phyloP scores from a whole-genome alignment of 2,113 vertebrate genomes.

The Aplodontia rufa region DNA sequence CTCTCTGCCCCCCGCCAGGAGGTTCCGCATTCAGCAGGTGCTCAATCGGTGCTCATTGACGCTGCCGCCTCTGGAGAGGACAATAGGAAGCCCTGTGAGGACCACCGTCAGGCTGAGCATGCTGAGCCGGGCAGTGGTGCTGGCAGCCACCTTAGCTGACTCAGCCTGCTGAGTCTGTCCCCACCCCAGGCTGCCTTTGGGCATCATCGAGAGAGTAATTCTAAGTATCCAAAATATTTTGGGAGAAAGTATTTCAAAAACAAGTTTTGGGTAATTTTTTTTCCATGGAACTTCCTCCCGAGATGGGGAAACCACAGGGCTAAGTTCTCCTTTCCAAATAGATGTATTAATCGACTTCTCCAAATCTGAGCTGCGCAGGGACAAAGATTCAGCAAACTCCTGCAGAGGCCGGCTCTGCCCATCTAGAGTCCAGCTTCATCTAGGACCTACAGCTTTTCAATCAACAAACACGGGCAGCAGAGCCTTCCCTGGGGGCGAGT shows the following conservation, averaged over 20 bases:
- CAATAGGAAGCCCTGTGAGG: accelerated
- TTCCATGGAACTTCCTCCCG: conserved; percentile 80
- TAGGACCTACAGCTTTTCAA: background rate
- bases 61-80: background rate
- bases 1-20: background rate
- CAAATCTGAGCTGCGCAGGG: background rate
- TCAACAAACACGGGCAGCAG: background rate
- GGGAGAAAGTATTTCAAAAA: conserved; percentile 53
- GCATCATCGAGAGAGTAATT: background rate
- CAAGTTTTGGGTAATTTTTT: conserved; percentile 37
- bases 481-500: background rate
- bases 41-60: background rate
- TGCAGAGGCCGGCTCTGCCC: background rate
- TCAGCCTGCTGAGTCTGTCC: background rate
- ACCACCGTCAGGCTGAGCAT: background rate
- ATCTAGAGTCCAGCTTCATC: background rate
- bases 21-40: background rate
- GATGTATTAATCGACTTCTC: conserved; percentile 54
- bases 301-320: conserved; percentile 77
- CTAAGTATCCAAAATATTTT: conserved; percentile 23
- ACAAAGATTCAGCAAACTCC: background rate
- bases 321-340: conserved; percentile 83
- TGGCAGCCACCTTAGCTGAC: background rate
- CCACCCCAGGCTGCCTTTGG: accelerated
- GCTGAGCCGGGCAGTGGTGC: background rate